Evolutionary conservation across 2,888 invertebrate genomes (phyloP).

Genomic region (Zaprionus bogoriensis): DNA sequence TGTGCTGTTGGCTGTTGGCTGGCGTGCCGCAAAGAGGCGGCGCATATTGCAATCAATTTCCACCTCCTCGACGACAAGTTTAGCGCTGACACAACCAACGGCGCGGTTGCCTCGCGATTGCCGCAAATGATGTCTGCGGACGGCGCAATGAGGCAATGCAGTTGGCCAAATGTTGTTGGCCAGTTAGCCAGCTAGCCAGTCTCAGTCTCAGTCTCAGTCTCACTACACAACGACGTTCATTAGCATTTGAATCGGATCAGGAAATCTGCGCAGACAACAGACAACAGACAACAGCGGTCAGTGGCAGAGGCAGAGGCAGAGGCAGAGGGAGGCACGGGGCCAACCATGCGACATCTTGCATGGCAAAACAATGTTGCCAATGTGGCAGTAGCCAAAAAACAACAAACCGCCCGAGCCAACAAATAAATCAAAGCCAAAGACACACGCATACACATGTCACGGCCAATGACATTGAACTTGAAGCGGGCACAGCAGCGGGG

Average conservation of each 20-base stretch:
- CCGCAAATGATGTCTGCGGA: conserved; percentile 18
- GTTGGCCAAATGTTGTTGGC: conserved; percentile 20
- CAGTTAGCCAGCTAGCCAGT: conserved; percentile 1
- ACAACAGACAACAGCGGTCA: conserved; percentile 2
- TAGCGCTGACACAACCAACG: conserved; percentile 23
- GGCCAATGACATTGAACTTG: conserved; percentile 73
- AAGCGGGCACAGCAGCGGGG: conserved; percentile 10
- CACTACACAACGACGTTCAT: conserved; percentile 8
- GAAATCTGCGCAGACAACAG: conserved; percentile 33
- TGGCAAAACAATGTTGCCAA: conserved; percentile 22
- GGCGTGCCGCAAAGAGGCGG: neutral
- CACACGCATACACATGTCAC: conserved; percentile 25
- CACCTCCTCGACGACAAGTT: conserved; percentile 29
- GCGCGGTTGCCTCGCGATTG: conserved; percentile 13
- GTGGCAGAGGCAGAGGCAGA: no score
- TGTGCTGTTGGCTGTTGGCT: no score
- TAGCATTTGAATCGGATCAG: conserved; percentile 37
- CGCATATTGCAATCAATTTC: conserved; percentile 25
- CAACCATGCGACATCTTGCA: conserved; percentile 20
- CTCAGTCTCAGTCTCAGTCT: no score
- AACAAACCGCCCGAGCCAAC: conserved; percentile 23
- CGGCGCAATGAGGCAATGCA: conserved; percentile 25
- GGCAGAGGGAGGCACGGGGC: conserved; percentile 1
- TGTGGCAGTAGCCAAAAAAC: conserved; percentile 28
- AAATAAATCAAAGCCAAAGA: conserved; percentile 36